These are phyloP conservation scores for Emydocephalus ijimae DNA, from an alignment of 2,113 vertebrate genomes.

Conservation along the genomic window DNA sequence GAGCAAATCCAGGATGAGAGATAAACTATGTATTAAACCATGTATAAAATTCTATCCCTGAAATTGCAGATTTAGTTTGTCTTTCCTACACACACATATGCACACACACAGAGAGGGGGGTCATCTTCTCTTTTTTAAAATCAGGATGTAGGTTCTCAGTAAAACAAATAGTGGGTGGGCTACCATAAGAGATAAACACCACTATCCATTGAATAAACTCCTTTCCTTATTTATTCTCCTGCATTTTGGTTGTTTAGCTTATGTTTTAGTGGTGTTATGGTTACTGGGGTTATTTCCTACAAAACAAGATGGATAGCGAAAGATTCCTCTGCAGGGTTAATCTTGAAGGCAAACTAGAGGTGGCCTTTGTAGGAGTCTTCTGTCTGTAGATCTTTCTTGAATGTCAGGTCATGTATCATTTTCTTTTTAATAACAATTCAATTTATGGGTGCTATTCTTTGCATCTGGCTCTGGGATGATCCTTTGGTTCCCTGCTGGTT, in stretches of 20 bases:
- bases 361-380: not conserved
- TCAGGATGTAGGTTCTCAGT: slow-evolving; percentile 13
- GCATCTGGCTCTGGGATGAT: not conserved
- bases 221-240: slow-evolving; percentile 12
- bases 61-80: not conserved
- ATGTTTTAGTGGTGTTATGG: slow-evolving; percentile 9
- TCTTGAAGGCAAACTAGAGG: not conserved
- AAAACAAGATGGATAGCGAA: not conserved
- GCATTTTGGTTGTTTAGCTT: not conserved
- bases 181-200: not conserved
- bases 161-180: not conserved
- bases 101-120: too few species aligned
- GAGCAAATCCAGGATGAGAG: not conserved
- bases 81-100: too few species aligned
- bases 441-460: not conserved
- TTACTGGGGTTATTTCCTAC: not conserved
- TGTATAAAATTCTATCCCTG: not conserved
- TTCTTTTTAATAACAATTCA: not conserved
- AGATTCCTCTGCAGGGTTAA: not conserved
- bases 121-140: not conserved
- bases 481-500: not conserved
- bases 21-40: not conserved
- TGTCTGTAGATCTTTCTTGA: not conserved
- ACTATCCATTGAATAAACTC: not conserved
- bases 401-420: too few species aligned